A percentile compares a stretch with the other conserved stretches of the same genome.
Conservation (phyloP, 2,113 vertebrate genomes). For the Coptodon bakossiorum region DNA sequence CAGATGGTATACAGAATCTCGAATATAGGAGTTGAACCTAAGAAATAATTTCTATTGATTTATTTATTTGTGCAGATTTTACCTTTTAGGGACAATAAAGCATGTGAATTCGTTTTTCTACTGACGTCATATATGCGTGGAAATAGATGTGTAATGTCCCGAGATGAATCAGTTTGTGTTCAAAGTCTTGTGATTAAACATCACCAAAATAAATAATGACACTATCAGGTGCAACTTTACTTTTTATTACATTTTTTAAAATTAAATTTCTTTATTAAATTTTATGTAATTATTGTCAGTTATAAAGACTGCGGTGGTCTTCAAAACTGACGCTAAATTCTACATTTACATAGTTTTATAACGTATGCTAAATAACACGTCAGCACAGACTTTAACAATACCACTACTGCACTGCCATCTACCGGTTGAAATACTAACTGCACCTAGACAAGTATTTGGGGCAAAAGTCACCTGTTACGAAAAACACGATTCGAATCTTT, state of each 20-base stretch:
- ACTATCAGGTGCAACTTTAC: not conserved
- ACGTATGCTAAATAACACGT: not conserved
- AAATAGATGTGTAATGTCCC: not conserved
- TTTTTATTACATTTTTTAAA: not conserved
- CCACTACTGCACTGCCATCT: slow-evolving; percentile 9
- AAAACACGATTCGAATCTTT: not conserved
- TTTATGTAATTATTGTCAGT: not conserved
- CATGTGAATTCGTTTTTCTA: not conserved
- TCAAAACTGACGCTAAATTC: not conserved
- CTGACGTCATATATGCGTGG: not conserved
- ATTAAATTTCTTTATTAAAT: not conserved
- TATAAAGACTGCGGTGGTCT: not conserved
- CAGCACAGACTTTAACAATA: not conserved
- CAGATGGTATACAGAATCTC: not conserved
- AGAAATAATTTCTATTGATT: not conserved
- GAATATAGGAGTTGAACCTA: not conserved
- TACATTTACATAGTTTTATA: not conserved
- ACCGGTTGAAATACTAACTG: slow-evolving; percentile 79
- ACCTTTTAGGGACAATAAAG: not conserved
- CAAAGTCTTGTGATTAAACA: not conserved
- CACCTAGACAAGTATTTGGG: slow-evolving; percentile 30
- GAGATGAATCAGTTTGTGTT: not conserved
- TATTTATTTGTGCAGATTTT: not conserved
- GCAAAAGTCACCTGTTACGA: not conserved
- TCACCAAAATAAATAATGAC: not conserved